Evolutionary conservation across 2,888 invertebrate species (phyloP).

Genomic region (Drosophila tripunctata): DNA sequence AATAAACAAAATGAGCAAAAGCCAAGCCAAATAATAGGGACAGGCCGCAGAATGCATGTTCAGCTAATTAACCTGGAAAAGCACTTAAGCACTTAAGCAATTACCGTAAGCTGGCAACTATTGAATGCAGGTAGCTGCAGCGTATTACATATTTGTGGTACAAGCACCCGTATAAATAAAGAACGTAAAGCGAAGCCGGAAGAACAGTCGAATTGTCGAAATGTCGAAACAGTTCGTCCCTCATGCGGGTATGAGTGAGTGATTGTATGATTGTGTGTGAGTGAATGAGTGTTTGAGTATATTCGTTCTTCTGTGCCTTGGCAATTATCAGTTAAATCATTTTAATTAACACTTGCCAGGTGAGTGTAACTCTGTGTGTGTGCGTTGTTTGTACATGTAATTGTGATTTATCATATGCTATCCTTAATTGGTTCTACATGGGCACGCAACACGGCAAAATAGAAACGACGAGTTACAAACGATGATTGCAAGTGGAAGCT

Average conservation of each 20-base stretch:
- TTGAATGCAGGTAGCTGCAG: slow-evolving; percentile 22
- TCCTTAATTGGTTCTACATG: slow-evolving; percentile 57
- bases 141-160: slow-evolving; percentile 2
- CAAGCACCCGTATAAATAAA: slow-evolving; percentile 30
- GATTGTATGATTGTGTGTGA: background rate
- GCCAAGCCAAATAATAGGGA: slow-evolving; percentile 29
- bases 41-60: slow-evolving; percentile 40
- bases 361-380: slow-evolving; percentile 19
- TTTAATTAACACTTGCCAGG: slow-evolving; percentile 77
- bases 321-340: slow-evolving; percentile 77
- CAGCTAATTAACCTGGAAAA: slow-evolving; percentile 75
- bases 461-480: slow-evolving; percentile 4
- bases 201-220: slow-evolving; percentile 28
- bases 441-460: slow-evolving; percentile 25
- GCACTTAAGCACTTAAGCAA: slow-evolving; percentile 76
- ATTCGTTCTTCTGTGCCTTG: slow-evolving; percentile 39
- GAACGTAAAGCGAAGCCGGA: slow-evolving; percentile 37
- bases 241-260: slow-evolving; percentile 22
- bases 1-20: slow-evolving; percentile 39
- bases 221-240: slow-evolving; percentile 32
- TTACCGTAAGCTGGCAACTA: slow-evolving; percentile 29
- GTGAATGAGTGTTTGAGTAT: slow-evolving; percentile 20
- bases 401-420: slow-evolving; percentile 71
- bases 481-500: slow-evolving; percentile 36
- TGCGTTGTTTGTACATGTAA: slow-evolving; percentile 29